Evolutionary conservation across 2,888 invertebrate genomes (phyloP).

Genomic region (Cacoxenus indagator): DNA sequence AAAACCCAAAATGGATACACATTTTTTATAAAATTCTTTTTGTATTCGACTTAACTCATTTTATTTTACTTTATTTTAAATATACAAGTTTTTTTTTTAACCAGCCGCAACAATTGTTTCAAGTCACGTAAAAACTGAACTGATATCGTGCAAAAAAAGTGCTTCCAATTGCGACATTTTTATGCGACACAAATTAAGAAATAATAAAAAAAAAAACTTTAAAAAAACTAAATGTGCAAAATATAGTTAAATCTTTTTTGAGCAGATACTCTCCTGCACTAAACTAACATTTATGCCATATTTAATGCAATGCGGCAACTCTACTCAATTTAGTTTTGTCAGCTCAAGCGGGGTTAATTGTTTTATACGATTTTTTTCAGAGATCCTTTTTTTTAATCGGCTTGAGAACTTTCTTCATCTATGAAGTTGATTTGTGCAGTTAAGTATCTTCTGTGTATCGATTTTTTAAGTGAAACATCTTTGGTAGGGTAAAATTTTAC

Average conservation of each 20-base stretch:
- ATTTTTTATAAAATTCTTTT: neutral
- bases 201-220: neutral
- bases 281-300: too few species aligned
- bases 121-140: conserved; percentile 56
- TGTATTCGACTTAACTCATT: neutral
- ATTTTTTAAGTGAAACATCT: too few species aligned
- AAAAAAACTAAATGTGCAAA: neutral
- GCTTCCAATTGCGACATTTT: conserved; percentile 1
- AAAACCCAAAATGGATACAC: neutral
- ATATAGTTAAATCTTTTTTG: neutral
- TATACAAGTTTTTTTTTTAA: neutral
- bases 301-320: too few species aligned
- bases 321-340: too few species aligned
- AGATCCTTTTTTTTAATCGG: too few species aligned
- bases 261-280: too few species aligned
- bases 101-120: conserved; percentile 41
- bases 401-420: too few species aligned
- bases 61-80: neutral
- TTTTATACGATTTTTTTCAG: too few species aligned
- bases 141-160: conserved; percentile 41
- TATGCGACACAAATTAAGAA: neutral
- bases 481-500: too few species aligned
- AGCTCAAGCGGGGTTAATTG: too few species aligned
- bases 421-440: too few species aligned
- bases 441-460: too few species aligned